Percentiles rank a stretch among this genome's conserved stretches.
These are phyloP conservation scores for Sebastes jordani DNA, from an alignment of 2,797 vertebrate species.

Conservation along the genomic window DNA sequence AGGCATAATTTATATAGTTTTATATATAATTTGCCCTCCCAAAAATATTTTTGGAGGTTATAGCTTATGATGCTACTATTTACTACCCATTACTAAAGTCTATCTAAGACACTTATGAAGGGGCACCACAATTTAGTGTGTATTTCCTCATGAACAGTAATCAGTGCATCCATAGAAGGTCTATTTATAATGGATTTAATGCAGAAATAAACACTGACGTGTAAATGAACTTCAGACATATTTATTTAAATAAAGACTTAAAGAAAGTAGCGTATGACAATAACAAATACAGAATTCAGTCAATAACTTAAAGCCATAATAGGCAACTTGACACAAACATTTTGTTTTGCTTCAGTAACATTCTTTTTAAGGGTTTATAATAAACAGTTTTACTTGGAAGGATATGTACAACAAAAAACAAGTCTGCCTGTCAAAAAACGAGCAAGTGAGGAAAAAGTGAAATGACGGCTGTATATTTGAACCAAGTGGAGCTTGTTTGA, in stretches of 20 bases:
- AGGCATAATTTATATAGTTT: constrained; percentile 22
- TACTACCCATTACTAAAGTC: neutral
- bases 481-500: constrained; percentile 22
- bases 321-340: constrained; percentile 59
- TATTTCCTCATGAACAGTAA: neutral
- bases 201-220: constrained; percentile 28
- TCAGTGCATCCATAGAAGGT: neutral
- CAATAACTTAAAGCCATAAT: constrained; percentile 66
- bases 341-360: constrained; percentile 57
- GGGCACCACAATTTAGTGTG: neutral
- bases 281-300: constrained; percentile 71
- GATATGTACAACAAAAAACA: constrained; percentile 68
- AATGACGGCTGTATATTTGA: constrained; percentile 20
- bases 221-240: constrained; percentile 44
- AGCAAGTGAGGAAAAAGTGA: constrained; percentile 29
- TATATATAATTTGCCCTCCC: neutral
- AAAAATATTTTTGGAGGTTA: neutral
- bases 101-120: neutral
- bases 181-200: neutral
- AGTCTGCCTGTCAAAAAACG: constrained; percentile 12
- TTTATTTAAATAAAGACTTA: constrained; percentile 75
- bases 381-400: constrained; percentile 59
- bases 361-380: constrained; percentile 51
- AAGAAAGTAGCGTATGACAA: constrained; percentile 67
- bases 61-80: neutral